These are phyloP conservation scores for Pyrocephalus nanus DNA, from an alignment of 2,797 vertebrate genomes.

Conservation along the genomic window DNA sequence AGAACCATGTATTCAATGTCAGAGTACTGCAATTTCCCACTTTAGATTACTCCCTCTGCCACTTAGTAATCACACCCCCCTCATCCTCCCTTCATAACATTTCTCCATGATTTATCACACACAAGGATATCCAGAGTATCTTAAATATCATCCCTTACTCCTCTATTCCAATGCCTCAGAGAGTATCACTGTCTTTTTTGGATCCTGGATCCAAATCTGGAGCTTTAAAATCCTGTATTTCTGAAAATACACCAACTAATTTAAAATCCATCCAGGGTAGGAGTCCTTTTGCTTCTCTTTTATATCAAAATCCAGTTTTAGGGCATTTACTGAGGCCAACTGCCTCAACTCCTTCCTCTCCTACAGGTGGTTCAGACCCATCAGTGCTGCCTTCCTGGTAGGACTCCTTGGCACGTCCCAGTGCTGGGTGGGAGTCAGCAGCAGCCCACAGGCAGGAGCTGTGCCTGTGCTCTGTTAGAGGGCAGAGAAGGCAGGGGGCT, in stretches of 20 bases:
- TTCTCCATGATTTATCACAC: neutral
- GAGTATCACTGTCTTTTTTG: neutral
- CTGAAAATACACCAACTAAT: neutral
- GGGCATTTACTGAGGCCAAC: neutral
- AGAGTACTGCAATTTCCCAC: neutral
- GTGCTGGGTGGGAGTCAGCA: fast-evolving
- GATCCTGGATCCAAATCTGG: neutral
- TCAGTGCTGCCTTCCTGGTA: neutral
- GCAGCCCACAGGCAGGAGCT: neutral
- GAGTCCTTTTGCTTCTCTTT: neutral
- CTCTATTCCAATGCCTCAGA: neutral
- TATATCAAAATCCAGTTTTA: neutral
- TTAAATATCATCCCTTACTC: neutral
- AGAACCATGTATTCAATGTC: neutral
- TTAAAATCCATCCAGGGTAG: neutral
- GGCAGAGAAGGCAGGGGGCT: neutral
- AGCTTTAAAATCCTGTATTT: neutral
- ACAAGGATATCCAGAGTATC: neutral
- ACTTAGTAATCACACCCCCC: neutral
- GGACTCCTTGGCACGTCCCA: neutral
- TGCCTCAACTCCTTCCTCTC: neutral
- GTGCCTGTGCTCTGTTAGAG: fast-evolving
- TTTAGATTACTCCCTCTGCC: neutral
- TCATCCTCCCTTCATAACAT: neutral
- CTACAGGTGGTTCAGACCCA: neutral